Evolutionary conservation across 2,113 vertebrate species (phyloP), one percentile per base, ranked within the genome.

Genomic region (Tiliqua scincoides): DNA sequence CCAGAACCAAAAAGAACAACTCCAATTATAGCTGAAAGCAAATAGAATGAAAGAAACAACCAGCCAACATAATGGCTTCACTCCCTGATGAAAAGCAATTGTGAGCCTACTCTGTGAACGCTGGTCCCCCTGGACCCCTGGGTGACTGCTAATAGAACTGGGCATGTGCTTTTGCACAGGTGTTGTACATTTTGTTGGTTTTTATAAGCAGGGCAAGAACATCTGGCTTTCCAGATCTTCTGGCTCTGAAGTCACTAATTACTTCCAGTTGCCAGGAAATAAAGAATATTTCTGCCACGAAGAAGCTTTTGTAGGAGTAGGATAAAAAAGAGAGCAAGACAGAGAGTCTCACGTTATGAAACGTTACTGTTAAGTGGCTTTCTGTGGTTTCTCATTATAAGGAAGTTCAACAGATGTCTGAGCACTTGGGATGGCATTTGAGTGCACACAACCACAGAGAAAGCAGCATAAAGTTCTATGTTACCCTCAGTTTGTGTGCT

Each of bases 251-350:
- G 65, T 93, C 91, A 82, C 75, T 93, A 91, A 93, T 92, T 89
- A 82, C 81, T 94, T 93, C 84, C 93, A 85, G 88, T 79, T 25
- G 89, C 62, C 91, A 91, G 93, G 92, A 94, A 94, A 90, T 86
- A 92, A 87, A 86, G 89, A 84, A 87, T 84, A 74, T 43, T 93
- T 83, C 14, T 81, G 61, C 84, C 32, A 87, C 1, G 4, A 84
- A 80, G 10, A 1, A 43, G 37, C 37, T 84, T 89, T 84, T 32
- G 68, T 76, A 63, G 21, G 57, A 32, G 72, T 78, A 80, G n/a
- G n/a, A 40, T 40, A 73, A 88, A 85, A 79, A 73, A 72, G 81
- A 30, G 30, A 17, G 68, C 6, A 67, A 71, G 48, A 32, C n/a
- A 54, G 62, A 57, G 9, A 11, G 23, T n/a, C n/a, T n/a, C n/a